phyloP scores from a whole-genome alignment of 1,140 invertebrate species.

The Pogonognathellus flavescens region DNA sequence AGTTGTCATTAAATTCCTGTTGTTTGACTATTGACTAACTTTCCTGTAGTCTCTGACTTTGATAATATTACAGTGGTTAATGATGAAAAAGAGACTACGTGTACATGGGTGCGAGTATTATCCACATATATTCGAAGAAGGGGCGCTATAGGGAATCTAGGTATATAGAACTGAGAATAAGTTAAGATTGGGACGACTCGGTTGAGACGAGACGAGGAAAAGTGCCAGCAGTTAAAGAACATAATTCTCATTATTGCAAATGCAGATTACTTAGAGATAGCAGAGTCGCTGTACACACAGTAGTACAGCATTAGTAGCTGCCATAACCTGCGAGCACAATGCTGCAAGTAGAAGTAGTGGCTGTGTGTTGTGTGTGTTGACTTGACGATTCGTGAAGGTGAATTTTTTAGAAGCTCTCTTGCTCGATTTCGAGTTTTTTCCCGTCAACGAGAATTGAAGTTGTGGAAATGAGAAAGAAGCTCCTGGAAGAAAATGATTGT shows the following conservation, averaged over 20 bases:
- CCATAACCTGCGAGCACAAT: too few species aligned
- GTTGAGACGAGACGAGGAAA: background rate
- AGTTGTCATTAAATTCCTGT: conserved; percentile 24
- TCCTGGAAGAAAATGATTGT: conserved; percentile 30
- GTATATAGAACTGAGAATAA: too few species aligned
- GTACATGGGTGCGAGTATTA: too few species aligned
- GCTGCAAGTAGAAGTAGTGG: background rate
- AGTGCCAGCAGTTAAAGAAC: background rate
- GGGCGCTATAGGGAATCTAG: too few species aligned
- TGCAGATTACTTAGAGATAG: background rate
- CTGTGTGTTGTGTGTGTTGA: background rate
- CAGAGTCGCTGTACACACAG: background rate
- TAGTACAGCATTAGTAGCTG: too few species aligned
- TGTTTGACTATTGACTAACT: background rate
- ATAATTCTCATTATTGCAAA: conserved; percentile 6
- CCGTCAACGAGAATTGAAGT: background rate
- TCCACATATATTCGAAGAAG: too few species aligned
- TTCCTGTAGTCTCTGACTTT: background rate
- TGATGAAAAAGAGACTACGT: too few species aligned
- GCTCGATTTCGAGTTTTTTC: conserved; percentile 14
- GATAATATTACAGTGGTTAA: too few species aligned
- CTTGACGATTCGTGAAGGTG: conserved; percentile 12
- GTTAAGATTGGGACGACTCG: background rate
- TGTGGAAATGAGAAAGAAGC: conserved; percentile 40
- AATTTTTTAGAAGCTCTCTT: background rate